Conservation (phyloP, 2,888 invertebrate genomes). For the Saturnia japonica region DNA sequence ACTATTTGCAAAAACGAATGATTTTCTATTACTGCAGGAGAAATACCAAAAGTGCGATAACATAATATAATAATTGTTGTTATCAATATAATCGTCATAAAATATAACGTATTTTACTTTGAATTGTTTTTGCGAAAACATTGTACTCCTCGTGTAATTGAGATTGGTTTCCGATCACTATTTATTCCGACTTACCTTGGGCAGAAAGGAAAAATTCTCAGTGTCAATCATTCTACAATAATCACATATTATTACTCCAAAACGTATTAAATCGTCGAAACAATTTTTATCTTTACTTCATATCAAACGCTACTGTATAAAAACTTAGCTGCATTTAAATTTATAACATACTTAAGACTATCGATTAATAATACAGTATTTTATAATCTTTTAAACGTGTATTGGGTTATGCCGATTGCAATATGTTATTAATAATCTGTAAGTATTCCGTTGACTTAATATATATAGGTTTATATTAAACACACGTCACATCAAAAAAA, state of each 20-base stretch:
- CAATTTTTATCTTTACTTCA: background rate
- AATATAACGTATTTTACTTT: too few relatives aligned
- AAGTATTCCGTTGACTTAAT: too few relatives aligned
- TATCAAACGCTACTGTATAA: conserved; percentile 10
- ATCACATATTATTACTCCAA: background rate
- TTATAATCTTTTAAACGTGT: background rate
- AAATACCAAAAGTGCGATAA: background rate
- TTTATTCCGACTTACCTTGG: background rate
- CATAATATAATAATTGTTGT: background rate
- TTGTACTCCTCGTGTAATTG: too few relatives aligned
- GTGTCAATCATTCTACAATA: background rate
- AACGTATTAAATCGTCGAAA: background rate
- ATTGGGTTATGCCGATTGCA: background rate
- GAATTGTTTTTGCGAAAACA: too few relatives aligned
- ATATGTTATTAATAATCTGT: background rate
- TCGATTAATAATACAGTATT: background rate
- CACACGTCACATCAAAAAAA: background rate
- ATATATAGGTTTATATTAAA: background rate
- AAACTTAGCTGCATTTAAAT: conserved; percentile 7
- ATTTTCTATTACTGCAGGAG: background rate
- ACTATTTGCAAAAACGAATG: background rate
- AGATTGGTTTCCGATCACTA: background rate
- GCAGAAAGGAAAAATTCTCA: background rate
- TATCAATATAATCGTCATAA: too few relatives aligned
- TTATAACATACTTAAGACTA: background rate